Evolutionary conservation across 2,797 vertebrate species (phyloP).

Genomic region (Cephalopachus bancanus): DNA sequence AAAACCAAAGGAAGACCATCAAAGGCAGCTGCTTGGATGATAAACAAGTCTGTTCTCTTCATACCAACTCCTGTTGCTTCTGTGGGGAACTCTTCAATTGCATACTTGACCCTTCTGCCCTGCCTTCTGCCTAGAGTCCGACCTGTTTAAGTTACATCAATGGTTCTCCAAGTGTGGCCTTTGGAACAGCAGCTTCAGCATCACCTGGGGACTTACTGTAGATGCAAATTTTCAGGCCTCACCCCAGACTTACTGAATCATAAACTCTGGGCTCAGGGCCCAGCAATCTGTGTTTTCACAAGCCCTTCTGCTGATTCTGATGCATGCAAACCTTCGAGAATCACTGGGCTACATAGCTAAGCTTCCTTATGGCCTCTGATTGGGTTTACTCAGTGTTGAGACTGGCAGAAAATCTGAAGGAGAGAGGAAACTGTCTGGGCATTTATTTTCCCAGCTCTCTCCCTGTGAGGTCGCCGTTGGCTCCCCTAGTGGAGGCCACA

Average conservation of each 20-base stretch:
- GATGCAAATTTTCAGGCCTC: neutral
- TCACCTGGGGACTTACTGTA: neutral
- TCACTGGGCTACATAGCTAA: neutral
- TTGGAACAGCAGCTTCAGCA: neutral
- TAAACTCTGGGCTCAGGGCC: neutral
- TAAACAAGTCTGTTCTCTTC: slow-evolving; percentile 49
- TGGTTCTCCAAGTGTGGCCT: slow-evolving; percentile 25
- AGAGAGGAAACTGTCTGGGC: neutral
- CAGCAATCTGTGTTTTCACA: neutral
- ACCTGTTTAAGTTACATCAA: slow-evolving; percentile 27
- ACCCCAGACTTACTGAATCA: neutral
- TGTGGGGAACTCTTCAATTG: neutral
- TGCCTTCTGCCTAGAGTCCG: slow-evolving; percentile 23
- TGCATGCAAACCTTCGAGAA: neutral
- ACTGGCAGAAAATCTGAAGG: neutral
- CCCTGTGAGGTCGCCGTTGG: neutral
- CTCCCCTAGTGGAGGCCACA: neutral
- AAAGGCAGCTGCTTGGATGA: slow-evolving; percentile 25
- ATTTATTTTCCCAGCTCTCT: slow-evolving; percentile 3
- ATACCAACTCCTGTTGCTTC: slow-evolving; percentile 14
- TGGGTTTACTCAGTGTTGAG: neutral
- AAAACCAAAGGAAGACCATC: neutral
- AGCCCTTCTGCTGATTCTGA: neutral
- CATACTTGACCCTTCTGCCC: neutral
- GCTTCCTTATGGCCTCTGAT: neutral